These are phyloP conservation scores for Muscidifurax raptorellus DNA, from an alignment of 1,140 invertebrate genomes.

Conservation along the genomic window DNA sequence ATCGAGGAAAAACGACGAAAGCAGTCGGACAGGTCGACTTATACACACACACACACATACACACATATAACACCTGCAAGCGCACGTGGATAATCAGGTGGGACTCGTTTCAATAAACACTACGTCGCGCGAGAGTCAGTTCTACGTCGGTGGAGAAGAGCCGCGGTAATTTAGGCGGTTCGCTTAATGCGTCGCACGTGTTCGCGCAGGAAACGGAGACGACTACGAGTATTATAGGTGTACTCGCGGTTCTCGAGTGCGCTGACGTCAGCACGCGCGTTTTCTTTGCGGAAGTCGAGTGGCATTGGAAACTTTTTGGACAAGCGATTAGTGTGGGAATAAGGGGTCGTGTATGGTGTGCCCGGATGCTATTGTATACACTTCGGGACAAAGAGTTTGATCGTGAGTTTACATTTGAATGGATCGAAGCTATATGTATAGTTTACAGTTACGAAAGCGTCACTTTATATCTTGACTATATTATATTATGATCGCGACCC, in stretches of 20 bases:
- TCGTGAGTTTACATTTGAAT: too few species aligned
- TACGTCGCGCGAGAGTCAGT: neutral
- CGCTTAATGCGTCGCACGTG: slow-evolving; percentile 26
- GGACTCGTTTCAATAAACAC: slow-evolving; percentile 12
- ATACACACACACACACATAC: too few species aligned
- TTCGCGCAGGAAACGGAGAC: slow-evolving; percentile 7
- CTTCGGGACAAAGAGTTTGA: neutral
- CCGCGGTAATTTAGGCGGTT: slow-evolving; percentile 60
- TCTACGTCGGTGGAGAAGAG: slow-evolving; percentile 52
- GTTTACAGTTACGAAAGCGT: too few species aligned
- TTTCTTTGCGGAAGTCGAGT: neutral
- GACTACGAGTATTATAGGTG: neutral
- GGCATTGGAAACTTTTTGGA: neutral
- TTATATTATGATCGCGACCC: too few species aligned
- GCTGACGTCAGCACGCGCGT: neutral
- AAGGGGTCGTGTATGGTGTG: neutral
- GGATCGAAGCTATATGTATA: too few species aligned
- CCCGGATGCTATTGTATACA: neutral
- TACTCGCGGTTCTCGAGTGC: neutral
- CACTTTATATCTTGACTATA: too few species aligned
- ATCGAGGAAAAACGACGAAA: neutral
- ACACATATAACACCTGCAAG: neutral
- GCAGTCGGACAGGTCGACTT: neutral
- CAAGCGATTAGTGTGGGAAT: slow-evolving; percentile 1
- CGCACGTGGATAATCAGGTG: slow-evolving; percentile 1